These are phyloP conservation scores for Camponotus fellah DNA, from an alignment of 2,888 invertebrate species.

Conservation along the genomic window DNA sequence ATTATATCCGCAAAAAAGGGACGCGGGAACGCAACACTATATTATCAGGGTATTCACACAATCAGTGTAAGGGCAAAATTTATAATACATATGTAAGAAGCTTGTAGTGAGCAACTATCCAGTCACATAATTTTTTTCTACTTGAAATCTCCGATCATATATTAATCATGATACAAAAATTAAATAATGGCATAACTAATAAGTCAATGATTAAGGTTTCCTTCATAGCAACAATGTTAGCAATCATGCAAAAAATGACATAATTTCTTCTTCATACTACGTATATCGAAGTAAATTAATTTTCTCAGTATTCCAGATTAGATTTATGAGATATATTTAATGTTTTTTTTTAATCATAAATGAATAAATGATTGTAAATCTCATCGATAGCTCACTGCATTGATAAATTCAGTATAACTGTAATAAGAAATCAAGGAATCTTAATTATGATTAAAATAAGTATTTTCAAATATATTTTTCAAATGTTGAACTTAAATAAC, in stretches of 20 bases:
- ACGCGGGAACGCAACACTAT: not conserved
- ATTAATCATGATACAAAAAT: not conserved
- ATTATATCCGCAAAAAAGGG: too few species aligned
- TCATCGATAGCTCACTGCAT: not conserved
- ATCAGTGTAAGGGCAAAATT: not conserved
- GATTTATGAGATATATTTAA: not conserved
- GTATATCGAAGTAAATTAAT: not conserved
- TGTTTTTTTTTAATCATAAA: not conserved
- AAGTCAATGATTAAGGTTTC: not conserved
- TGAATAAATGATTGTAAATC: not conserved
- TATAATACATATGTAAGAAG: not conserved
- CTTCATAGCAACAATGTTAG: not conserved
- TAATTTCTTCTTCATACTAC: not conserved
- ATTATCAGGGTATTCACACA: not conserved
- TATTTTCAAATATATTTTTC: constrained; percentile 5
- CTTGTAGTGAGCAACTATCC: not conserved
- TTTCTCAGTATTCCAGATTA: not conserved
- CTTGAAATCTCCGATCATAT: not conserved
- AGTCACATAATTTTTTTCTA: not conserved
- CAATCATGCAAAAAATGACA: not conserved
- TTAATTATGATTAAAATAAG: constrained; percentile 10
- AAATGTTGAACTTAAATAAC: not conserved
- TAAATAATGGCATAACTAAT: not conserved
- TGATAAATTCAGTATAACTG: not conserved
- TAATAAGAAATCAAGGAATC: not conserved